Evolutionary conservation across 2,113 vertebrate genomes (phyloP).

Genomic region (Corapipo altera): DNA sequence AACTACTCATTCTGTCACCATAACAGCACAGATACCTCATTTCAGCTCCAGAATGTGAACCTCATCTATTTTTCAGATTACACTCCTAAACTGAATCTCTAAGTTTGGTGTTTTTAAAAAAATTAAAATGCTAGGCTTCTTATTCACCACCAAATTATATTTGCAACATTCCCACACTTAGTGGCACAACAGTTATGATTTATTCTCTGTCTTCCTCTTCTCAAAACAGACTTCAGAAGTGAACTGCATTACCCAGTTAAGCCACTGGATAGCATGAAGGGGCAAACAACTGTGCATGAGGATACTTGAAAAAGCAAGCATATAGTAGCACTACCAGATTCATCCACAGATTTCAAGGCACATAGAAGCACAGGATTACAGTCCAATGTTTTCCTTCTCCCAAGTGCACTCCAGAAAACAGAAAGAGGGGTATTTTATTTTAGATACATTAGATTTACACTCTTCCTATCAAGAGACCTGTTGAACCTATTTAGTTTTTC

Average conservation of each 20-base stretch:
- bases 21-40: not conserved
- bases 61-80: not conserved
- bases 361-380: not conserved
- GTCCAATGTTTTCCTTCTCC: not conserved
- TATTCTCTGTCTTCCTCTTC: not conserved
- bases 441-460: not conserved
- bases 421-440: not conserved
- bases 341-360: not conserved
- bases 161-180: not conserved
- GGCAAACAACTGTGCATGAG: not conserved
- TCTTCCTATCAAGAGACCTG: not conserved
- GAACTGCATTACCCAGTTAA: not conserved
- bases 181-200: not conserved
- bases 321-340: not conserved
- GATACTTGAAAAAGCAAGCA: not conserved
- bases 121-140: not conserved
- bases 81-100: not conserved
- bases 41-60: not conserved
- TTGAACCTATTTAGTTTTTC: not conserved
- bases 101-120: not conserved
- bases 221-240: not conserved
- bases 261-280: slow-evolving; percentile 42
- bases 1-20: not conserved
- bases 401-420: not conserved
- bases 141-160: not conserved